A percentile compares a stretch with the other conserved stretches of the same genome.
These are phyloP conservation scores for Carassius auratus DNA, from an alignment of 2,113 vertebrate species.

Conservation along the genomic window DNA sequence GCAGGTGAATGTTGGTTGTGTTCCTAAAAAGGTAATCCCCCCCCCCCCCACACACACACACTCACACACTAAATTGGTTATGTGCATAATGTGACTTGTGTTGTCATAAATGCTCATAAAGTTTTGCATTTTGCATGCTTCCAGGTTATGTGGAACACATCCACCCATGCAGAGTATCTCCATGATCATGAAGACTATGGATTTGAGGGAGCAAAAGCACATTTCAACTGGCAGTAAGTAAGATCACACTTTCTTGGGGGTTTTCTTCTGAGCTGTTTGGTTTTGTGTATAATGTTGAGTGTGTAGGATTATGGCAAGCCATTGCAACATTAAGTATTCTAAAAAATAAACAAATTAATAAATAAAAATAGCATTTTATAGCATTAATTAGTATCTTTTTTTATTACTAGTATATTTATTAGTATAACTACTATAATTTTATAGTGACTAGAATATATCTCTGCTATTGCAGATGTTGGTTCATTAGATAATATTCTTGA, in stretches of 20 bases:
- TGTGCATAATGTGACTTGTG: not conserved
- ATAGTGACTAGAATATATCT: no score
- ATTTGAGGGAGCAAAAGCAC: conserved; percentile 76
- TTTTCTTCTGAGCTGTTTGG: not conserved
- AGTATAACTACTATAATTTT: no score
- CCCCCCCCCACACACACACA: no score
- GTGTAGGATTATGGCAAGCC: no score
- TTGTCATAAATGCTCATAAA: not conserved
- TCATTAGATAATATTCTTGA: no score
- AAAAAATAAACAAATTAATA: not conserved
- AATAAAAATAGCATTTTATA: no score
- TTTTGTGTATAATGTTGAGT: not conserved
- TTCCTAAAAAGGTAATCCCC: conserved; percentile 89
- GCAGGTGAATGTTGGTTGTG: conserved; percentile 96
- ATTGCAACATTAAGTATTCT: no score
- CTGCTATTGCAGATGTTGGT: no score
- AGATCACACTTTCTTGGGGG: not conserved
- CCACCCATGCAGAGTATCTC: conserved; percentile 87
- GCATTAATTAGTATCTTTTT: not conserved
- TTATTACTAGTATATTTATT: no score
- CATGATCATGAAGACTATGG: conserved; percentile 92
- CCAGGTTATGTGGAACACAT: conserved; percentile 97
- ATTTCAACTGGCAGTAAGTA: conserved; percentile 91
- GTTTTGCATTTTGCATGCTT: conserved; percentile 7
- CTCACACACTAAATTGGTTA: not conserved